A percentile compares a stretch with the other conserved stretches of the same genome.
phyloP scores from a whole-genome alignment of 2,797 vertebrate genomes.

The Tokudaia muenninki region DNA sequence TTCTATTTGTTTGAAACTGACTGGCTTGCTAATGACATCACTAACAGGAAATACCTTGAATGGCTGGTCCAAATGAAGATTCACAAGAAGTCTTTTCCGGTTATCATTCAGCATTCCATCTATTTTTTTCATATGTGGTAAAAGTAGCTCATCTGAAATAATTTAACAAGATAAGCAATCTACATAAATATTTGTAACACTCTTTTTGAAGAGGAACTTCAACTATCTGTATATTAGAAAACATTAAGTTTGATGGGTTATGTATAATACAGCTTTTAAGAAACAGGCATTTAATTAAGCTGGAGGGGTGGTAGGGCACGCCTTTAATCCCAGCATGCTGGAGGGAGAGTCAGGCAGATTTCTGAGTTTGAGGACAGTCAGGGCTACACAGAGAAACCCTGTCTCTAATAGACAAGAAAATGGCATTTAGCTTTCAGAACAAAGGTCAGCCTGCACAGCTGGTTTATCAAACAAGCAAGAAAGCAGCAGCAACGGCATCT shows the following conservation, averaged over 20 bases:
- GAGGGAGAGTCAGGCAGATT: background rate
- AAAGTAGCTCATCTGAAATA: constrained; percentile 94
- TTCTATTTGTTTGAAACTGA: constrained; percentile 45
- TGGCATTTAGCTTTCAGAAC: background rate
- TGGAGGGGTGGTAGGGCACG: background rate
- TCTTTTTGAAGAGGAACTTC: background rate
- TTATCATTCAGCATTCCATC: constrained; percentile 97
- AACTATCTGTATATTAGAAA: background rate
- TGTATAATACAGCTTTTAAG: constrained; percentile 6
- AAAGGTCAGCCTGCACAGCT: constrained; percentile 23
- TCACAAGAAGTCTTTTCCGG: constrained; percentile 95
- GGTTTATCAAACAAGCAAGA: constrained; percentile 6
- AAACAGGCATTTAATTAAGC: background rate
- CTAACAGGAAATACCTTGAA: constrained; percentile 92
- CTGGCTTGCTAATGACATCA: constrained; percentile 40
- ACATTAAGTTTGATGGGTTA: constrained; percentile 55
- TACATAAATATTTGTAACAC: constrained; percentile 41
- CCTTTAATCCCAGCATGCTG: background rate
- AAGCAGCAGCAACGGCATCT: background rate
- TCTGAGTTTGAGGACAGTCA: background rate
- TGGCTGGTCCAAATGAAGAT: constrained; percentile 94
- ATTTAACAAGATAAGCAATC: constrained; percentile 62
- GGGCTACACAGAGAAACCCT: background rate
- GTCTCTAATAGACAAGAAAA: background rate
- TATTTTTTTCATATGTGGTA: constrained; percentile 98